A percentile compares a stretch with the other conserved stretches of the same genome.
Conservation (phyloP, 2,888 invertebrate genomes). For the Macrosiphum euphorbiae region DNA sequence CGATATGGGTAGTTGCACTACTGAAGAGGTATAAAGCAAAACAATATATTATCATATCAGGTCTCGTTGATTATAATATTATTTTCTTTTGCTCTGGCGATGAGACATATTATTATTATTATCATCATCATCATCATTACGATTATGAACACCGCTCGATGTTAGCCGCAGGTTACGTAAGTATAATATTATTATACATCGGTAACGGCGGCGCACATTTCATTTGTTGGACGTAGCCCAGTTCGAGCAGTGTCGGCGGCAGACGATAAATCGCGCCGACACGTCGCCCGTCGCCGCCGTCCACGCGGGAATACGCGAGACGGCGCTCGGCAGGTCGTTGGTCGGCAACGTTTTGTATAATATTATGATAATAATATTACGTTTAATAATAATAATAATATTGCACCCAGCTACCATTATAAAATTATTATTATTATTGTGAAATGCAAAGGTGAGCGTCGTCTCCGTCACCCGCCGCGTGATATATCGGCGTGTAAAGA, state of each 20-base stretch:
- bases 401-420: constrained; percentile 1
- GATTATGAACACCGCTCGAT: not conserved
- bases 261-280: constrained; percentile 23
- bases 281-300: not conserved
- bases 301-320: not conserved
- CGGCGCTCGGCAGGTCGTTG: not conserved
- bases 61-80: not conserved
- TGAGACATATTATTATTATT: not conserved
- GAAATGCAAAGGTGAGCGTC: not conserved
- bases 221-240: constrained; percentile 47
- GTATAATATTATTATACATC: not conserved
- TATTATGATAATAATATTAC: not conserved
- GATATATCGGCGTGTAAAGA: constrained; percentile 51
- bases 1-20: not conserved
- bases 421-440: too few species aligned
- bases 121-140: not conserved
- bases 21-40: not conserved
- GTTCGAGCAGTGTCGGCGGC: constrained; percentile 11
- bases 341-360: not conserved
- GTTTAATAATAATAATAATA: not conserved
- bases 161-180: not conserved
- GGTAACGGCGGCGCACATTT: not conserved
- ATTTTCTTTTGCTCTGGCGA: not conserved
- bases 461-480: constrained; percentile 61
- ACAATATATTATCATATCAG: not conserved